Conservation (phyloP, 2,113 vertebrate species). For the Lontra canadensis region DNA sequence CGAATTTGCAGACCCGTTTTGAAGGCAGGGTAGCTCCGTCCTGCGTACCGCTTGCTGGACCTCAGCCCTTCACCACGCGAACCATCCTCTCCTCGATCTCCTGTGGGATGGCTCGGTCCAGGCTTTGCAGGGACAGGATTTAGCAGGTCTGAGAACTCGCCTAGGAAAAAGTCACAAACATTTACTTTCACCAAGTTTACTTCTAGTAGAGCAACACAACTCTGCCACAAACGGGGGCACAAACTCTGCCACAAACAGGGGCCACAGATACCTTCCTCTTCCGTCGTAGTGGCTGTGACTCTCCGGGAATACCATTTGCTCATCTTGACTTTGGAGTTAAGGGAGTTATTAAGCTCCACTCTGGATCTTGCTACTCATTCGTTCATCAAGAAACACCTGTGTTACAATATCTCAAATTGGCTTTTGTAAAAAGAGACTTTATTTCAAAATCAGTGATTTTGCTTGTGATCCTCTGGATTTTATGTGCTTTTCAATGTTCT, state of each 20-base stretch:
- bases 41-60: accelerated
- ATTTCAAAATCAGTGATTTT: not conserved
- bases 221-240: not conserved
- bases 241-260: not conserved
- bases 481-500: not conserved
- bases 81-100: no score
- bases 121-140: not conserved
- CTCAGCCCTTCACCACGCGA: not conserved
- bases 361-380: not conserved
- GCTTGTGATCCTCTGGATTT: not conserved
- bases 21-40: not conserved
- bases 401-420: not conserved
- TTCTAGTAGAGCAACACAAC: not conserved
- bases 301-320: not conserved
- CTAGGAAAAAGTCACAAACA: not conserved
- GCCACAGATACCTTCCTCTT: accelerated
- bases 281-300: accelerated
- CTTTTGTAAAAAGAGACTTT: not conserved
- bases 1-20: not conserved
- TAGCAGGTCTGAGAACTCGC: not conserved
- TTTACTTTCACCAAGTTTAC: not conserved
- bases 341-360: not conserved
- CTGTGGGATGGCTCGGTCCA: not conserved
- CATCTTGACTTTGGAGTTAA: not conserved
- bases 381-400: not conserved